Conservation (phyloP, 2,113 vertebrate genomes). For the Vimba vimba region DNA sequence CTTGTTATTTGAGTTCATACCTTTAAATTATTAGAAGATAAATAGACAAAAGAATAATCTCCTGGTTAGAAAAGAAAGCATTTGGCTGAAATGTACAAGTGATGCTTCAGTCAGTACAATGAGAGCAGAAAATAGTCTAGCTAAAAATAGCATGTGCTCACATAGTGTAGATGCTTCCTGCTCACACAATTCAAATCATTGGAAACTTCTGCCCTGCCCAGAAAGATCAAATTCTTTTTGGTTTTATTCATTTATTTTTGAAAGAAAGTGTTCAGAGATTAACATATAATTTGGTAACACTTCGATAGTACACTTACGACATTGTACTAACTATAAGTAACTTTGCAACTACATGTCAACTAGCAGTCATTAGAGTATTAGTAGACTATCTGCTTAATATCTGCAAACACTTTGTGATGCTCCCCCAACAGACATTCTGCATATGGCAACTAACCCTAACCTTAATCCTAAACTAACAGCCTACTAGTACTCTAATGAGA, state of each 20-base stretch:
- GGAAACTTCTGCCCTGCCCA: constrained; percentile 49
- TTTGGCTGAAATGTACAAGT: background rate
- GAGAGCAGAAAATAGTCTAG: constrained; percentile 30
- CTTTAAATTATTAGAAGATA: background rate
- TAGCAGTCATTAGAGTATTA: no score
- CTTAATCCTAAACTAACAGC: no score
- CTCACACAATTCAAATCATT: constrained; percentile 45
- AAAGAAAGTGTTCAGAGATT: background rate
- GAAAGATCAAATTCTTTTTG: background rate
- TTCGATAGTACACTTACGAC: no score
- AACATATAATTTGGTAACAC: no score
- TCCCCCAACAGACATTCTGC: no score
- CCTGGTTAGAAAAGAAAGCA: background rate
- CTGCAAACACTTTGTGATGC: no score
- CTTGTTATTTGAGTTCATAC: background rate
- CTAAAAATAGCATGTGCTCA: constrained; percentile 67
- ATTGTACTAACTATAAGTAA: no score
- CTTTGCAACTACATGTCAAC: no score
- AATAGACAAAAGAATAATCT: background rate
- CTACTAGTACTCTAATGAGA: no score
- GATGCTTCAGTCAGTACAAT: constrained; percentile 42
- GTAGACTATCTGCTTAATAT: no score
- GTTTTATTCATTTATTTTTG: background rate
- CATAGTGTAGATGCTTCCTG: constrained; percentile 54
- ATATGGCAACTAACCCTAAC: no score